Conservation (phyloP, 2,797 vertebrate genomes). For the Oreortyx pictus region DNA sequence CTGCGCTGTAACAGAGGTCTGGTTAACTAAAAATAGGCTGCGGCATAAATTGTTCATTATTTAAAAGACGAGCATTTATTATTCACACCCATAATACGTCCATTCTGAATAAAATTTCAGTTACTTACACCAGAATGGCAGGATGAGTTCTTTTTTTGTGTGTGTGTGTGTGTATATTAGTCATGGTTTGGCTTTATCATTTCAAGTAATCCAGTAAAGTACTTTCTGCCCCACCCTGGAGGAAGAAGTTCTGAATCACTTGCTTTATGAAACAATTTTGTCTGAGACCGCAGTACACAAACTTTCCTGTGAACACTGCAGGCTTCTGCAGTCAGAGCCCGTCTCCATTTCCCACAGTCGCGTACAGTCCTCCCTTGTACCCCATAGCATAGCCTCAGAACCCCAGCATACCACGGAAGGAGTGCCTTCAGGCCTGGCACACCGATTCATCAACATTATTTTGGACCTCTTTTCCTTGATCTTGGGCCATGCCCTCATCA, state of each 20-base stretch:
- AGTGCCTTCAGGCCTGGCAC: background rate
- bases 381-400: background rate
- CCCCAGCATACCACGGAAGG: background rate
- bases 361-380: background rate
- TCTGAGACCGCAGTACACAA: background rate
- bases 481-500: background rate
- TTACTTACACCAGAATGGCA: background rate
- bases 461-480: background rate
- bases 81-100: background rate
- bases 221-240: background rate
- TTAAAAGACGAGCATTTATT: background rate
- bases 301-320: background rate
- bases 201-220: conserved; percentile 10
- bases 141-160: background rate
- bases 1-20: background rate
- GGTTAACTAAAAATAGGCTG: background rate
- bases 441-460: background rate
- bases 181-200: conserved; percentile 5
- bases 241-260: background rate
- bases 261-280: background rate
- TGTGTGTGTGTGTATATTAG: background rate
- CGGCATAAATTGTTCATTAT: background rate
- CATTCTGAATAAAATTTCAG: background rate
- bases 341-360: background rate
- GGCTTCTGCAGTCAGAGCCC: background rate